phyloP scores from a whole-genome alignment of 2,888 invertebrate species.

The Drosophila greeni region DNA sequence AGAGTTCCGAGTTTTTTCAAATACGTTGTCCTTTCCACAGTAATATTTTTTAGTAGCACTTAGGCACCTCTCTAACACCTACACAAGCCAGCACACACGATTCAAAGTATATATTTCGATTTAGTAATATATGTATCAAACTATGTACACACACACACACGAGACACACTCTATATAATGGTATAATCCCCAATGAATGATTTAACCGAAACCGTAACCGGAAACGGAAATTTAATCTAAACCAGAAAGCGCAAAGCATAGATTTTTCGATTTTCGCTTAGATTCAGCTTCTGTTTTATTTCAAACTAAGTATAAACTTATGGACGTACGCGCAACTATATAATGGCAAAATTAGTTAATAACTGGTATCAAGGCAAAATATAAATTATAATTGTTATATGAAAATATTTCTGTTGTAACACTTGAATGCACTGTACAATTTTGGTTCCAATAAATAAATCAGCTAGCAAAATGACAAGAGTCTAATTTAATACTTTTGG shows the following conservation, averaged over 20 bases:
- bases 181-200: conserved; percentile 42
- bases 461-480: conserved; percentile 41
- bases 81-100: conserved; percentile 19
- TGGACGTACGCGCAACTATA: conserved; percentile 31
- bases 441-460: conserved; percentile 63
- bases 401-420: conserved; percentile 46
- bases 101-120: conserved; percentile 50
- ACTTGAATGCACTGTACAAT: conserved; percentile 53
- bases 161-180: conserved; percentile 33
- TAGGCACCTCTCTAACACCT: conserved; percentile 42
- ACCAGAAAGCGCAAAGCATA: conserved; percentile 37
- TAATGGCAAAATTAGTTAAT: conserved; percentile 41
- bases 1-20: conserved; percentile 40
- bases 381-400: conserved; percentile 39
- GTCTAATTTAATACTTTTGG: neutral
- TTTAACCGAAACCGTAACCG: conserved; percentile 36
- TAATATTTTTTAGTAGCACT: conserved; percentile 52
- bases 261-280: conserved; percentile 46
- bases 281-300: conserved; percentile 47
- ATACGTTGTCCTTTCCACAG: conserved; percentile 40
- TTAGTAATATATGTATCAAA: conserved; percentile 47
- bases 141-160: conserved; percentile 39
- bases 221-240: conserved; percentile 43
- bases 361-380: conserved; percentile 36
- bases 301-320: conserved; percentile 44